Percentiles rank a stretch among this genome's conserved stretches.
Evolutionary conservation across 2,797 vertebrate species (phyloP).

Genomic region (Philypnodon macrostomus): DNA sequence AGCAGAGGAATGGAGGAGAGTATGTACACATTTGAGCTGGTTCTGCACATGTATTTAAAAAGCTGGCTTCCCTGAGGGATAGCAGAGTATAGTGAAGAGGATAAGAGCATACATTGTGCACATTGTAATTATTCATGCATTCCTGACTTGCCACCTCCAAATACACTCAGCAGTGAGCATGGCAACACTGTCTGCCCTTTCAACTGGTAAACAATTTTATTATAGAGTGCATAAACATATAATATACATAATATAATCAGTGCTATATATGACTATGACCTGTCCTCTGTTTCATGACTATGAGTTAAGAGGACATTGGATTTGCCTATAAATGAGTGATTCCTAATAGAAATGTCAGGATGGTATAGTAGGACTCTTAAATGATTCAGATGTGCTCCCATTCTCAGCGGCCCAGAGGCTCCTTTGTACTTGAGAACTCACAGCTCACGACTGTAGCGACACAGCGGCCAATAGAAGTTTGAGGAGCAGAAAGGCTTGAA

Average conservation of each 20-base stretch:
- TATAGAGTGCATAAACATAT: constrained; percentile 16
- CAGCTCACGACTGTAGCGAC: constrained; percentile 6
- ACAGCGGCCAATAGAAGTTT: constrained; percentile 16
- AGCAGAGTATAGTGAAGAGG: constrained; percentile 22
- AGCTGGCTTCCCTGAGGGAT: constrained; percentile 21
- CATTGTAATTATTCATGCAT: constrained; percentile 36
- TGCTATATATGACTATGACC: constrained; percentile 15
- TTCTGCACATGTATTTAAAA: constrained; percentile 20
- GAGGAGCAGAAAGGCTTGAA: constrained; percentile 33
- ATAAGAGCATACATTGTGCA: constrained; percentile 42
- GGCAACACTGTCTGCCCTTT: constrained; percentile 13
- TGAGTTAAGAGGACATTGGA: constrained; percentile 13
- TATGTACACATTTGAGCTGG: constrained; percentile 19
- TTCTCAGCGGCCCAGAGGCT: constrained; percentile 23
- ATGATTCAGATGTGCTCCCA: constrained; percentile 47
- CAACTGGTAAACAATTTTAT: constrained; percentile 26
- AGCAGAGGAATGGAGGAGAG: constrained; percentile 14
- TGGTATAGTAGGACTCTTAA: constrained; percentile 47
- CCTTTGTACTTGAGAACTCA: constrained; percentile 25
- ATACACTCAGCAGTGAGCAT: constrained; percentile 24
- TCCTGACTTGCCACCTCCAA: constrained; percentile 32
- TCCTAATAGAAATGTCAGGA: constrained; percentile 28
- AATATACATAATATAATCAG: neutral
- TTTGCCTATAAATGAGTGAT: constrained; percentile 37
- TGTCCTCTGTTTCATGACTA: constrained; percentile 9